Percentiles rank a stretch among this genome's conserved stretches.
Evolutionary conservation across 2,888 invertebrate genomes (phyloP).

Genomic region (Microctonus hyperodae): DNA sequence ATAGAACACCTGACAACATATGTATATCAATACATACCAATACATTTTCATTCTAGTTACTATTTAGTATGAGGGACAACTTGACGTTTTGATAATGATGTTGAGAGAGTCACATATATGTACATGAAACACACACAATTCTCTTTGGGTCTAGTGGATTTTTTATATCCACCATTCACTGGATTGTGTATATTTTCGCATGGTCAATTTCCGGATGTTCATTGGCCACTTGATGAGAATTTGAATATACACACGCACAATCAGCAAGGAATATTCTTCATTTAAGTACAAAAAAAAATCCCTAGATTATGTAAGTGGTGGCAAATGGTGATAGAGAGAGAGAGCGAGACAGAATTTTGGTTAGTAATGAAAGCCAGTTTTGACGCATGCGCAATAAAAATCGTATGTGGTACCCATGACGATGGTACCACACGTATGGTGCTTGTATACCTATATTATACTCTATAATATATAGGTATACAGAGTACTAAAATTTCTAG

Average conservation of each 20-base stretch:
- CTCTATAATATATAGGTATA: too few species aligned
- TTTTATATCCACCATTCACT: background rate
- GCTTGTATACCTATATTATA: too few species aligned
- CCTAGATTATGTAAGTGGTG: background rate
- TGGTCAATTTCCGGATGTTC: background rate
- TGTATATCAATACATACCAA: slow-evolving; percentile 3
- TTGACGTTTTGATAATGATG: background rate
- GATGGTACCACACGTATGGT: too few species aligned
- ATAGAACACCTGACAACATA: slow-evolving; percentile 19
- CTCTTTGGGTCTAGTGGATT: background rate
- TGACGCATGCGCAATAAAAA: too few species aligned
- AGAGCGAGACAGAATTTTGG: too few species aligned
- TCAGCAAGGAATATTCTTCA: background rate
- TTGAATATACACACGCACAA: background rate
- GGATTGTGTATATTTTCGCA: background rate
- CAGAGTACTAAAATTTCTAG: too few species aligned
- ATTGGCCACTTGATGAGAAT: background rate
- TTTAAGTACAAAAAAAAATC: background rate
- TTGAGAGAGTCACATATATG: background rate
- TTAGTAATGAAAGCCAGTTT: too few species aligned
- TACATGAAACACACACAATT: background rate
- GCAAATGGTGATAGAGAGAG: too few species aligned
- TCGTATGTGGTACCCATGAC: too few species aligned
- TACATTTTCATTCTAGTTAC: too few species aligned
- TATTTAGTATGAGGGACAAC: background rate